Evolutionary conservation across 2,888 invertebrate species (phyloP).

Genomic region (Dynastes grantii): DNA sequence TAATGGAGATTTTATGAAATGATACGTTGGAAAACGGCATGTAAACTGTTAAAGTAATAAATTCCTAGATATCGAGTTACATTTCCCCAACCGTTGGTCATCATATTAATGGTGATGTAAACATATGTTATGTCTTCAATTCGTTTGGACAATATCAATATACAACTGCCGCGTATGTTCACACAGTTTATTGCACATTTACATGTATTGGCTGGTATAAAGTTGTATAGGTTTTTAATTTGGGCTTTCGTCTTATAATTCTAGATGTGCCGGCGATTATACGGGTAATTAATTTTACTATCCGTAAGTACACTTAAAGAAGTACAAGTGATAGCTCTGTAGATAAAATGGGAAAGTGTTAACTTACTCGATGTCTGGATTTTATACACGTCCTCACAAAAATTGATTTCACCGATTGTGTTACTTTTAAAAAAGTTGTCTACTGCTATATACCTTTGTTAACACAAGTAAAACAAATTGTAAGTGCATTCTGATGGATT

Average conservation of each 20-base stretch:
- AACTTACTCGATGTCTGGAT: too few species aligned
- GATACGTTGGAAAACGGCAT: constrained; percentile 53
- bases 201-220: constrained; percentile 24
- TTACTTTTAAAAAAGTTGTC: too few species aligned
- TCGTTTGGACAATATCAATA: constrained; percentile 10
- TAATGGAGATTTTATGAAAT: constrained; percentile 52
- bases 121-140: constrained; percentile 35
- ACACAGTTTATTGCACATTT: background rate
- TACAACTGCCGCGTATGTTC: background rate
- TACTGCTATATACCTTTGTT: too few species aligned
- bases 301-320: background rate
- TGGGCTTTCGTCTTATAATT: constrained; percentile 1
- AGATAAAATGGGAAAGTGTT: too few species aligned
- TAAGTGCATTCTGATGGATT: too few species aligned
- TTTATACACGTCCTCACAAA: too few species aligned
- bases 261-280: background rate
- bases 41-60: constrained; percentile 52
- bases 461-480: too few species aligned
- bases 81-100: constrained; percentile 31
- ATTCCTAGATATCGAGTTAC: constrained; percentile 42
- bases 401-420: too few species aligned
- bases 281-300: constrained; percentile 25
- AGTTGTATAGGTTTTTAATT: constrained; percentile 21
- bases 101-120: constrained; percentile 43
- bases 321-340: background rate